These are phyloP conservation scores for Alosa alosa DNA, from an alignment of 2,113 vertebrate species.

Conservation along the genomic window DNA sequence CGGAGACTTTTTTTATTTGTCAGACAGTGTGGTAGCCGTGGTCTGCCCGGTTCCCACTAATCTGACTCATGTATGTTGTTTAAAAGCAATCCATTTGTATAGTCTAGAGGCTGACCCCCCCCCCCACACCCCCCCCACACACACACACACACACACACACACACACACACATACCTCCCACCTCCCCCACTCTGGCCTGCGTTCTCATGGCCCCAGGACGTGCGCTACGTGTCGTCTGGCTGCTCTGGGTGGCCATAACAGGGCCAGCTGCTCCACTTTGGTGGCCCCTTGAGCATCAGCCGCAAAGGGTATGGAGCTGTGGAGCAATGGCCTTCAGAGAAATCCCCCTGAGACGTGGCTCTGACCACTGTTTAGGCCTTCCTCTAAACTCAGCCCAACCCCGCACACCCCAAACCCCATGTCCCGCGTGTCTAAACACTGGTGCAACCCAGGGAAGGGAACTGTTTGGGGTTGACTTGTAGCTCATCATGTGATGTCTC, in stretches of 20 bases:
- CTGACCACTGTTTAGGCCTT: conserved; percentile 55
- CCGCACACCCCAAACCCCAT: background rate
- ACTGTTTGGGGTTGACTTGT: background rate
- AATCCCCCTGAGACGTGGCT: conserved; percentile 35
- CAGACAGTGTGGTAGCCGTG: background rate
- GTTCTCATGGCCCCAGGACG: conserved; percentile 70
- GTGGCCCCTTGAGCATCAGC: conserved; percentile 46
- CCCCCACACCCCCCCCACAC: background rate
- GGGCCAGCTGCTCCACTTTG: conserved; percentile 36
- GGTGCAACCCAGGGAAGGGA: background rate
- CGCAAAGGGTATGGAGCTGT: conserved; percentile 28
- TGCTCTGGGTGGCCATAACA: conserved; percentile 50
- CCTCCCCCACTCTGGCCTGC: background rate
- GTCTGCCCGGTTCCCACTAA: background rate
- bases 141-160: too few species aligned
- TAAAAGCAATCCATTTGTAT: background rate
- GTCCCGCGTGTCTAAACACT: background rate
- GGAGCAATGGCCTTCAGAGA: conserved; percentile 62
- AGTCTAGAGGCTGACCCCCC: background rate
- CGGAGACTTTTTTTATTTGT: background rate
- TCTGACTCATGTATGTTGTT: background rate
- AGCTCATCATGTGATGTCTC: background rate
- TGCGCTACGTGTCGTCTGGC: conserved; percentile 61
- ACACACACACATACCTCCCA: too few species aligned
- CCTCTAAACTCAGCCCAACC: conserved; percentile 6